Base-by-base conservation (phyloP, 1,140 invertebrate genomes). In the Coptotermes formosanus region DNA sequence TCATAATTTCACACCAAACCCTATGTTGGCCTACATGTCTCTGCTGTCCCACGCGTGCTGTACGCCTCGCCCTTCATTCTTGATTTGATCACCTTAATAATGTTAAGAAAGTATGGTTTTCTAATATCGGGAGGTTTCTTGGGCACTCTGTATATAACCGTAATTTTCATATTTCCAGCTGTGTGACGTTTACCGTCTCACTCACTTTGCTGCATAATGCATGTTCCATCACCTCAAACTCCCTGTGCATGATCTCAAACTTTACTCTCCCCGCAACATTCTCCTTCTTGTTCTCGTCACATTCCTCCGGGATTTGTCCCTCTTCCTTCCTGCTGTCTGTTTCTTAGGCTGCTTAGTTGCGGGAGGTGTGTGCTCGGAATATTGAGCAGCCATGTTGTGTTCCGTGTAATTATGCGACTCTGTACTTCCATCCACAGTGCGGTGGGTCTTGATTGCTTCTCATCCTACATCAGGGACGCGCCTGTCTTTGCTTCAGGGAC, bases 191-290 rank as follows among this genome's bases (percentile, higher is more conserved):
- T 12, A 4, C n/a, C 14, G n/a, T 25, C n/a, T 8, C 2, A 4
- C n/a, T 75, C 64, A 14, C 64, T 30, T 75, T 75, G 25, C 64
- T 75, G 64, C 64, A 75, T 75, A 75, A 75, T 75, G 64, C 64
- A 75, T 75, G 64, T 30, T 75, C 64, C 64, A 30, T 75, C 64
- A 75, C n/a, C 52, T 19, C 3, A 16, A 21, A 75, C 14, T 75
- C 64, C n/a, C 64, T n/a, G 64, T 30, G 25, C 64, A 75, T 75
- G 64, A 75, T 75, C 64, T 75, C 64, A 3, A 14, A 75, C 52
- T 55, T 19, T 0, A 55, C 19, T 55, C 52, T 55, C 45, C 9
- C 45, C 9, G 45, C 45, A 48, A 48, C 45, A 48, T 16, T 48
- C 52, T 55, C 19, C 52, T 55, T 55, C 14, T 21, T 21, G 25